Percentiles rank a stretch among this genome's conserved stretches.
These are phyloP conservation scores for Cyclophora punctaria DNA, from an alignment of 2,888 invertebrate genomes.

Conservation along the genomic window DNA sequence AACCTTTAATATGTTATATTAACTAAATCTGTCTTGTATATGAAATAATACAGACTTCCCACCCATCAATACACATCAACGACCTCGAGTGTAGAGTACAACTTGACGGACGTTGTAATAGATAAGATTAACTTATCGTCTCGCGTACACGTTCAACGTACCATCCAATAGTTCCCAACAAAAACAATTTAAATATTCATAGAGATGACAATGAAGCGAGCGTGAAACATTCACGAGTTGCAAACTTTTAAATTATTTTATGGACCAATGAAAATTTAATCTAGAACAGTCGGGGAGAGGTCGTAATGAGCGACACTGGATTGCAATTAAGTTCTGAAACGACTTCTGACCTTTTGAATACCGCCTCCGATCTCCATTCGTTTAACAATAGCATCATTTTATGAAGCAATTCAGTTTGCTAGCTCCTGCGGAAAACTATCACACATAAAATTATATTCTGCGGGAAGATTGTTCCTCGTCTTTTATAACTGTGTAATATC, in stretches of 20 bases:
- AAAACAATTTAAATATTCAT: conserved; percentile 11
- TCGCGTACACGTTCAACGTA: neutral
- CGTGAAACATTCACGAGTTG: conserved; percentile 17
- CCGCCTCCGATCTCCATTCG: neutral
- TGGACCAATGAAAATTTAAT: conserved; percentile 33
- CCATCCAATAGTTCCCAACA: neutral
- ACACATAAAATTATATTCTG: no score
- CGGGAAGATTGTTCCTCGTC: neutral
- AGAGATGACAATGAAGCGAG: conserved; percentile 7
- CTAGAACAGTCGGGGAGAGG: conserved; percentile 15
- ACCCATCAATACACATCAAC: no score
- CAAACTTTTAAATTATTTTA: conserved; percentile 29
- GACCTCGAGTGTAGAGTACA: no score
- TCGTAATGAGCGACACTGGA: conserved; percentile 34
- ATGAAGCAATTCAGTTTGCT: neutral
- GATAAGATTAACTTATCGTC: neutral
- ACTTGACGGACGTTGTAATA: neutral
- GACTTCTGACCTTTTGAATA: conserved; percentile 23
- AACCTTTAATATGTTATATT: no score
- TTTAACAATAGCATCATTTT: conserved; percentile 5
- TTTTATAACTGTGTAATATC: neutral
- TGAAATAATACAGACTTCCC: no score
- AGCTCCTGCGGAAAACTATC: no score
- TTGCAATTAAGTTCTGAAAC: conserved; percentile 33
- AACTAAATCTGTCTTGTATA: no score